Evolutionary conservation across 2,888 invertebrate genomes (phyloP).

Genomic region (Drosophila stalkeri): DNA sequence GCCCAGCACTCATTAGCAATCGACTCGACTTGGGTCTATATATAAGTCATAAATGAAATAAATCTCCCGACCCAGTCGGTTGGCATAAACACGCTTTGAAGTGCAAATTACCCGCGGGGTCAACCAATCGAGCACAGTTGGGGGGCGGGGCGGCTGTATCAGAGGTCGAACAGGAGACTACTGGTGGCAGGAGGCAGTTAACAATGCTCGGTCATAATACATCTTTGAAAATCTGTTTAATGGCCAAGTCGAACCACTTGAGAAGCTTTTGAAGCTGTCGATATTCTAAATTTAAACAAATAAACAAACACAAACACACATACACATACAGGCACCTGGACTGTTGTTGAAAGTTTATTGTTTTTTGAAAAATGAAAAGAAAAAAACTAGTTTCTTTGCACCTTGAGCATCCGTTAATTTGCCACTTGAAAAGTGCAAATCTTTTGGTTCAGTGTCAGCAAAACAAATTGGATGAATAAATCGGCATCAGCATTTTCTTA

Average conservation of each 20-base stretch:
- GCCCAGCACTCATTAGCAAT: conserved; percentile 1
- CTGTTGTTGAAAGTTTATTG: conserved; percentile 74
- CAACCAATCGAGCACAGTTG: conserved; percentile 43
- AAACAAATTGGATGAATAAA: conserved; percentile 33
- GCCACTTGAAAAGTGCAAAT: conserved; percentile 54
- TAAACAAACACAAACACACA: conserved; percentile 68
- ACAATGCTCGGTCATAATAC: conserved; percentile 68
- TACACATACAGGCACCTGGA: conserved; percentile 6
- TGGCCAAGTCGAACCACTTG: conserved; percentile 68
- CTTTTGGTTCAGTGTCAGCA: conserved; percentile 24
- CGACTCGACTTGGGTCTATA: neutral
- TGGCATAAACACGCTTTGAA: conserved; percentile 78
- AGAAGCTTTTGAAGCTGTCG: conserved; percentile 78
- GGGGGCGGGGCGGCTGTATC: neutral
- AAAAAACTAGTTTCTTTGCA: conserved; percentile 54
- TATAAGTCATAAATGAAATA: conserved; percentile 76
- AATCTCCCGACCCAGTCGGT: conserved; percentile 77
- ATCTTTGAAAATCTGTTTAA: conserved; percentile 77
- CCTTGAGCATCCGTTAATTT: conserved; percentile 70
- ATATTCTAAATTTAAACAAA: conserved; percentile 79
- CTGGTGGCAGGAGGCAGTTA: conserved; percentile 31
- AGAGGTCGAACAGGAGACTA: neutral
- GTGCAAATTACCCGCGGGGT: conserved; percentile 80
- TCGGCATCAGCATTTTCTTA: conserved; percentile 2
- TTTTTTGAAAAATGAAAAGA: conserved; percentile 74